Conservation (phyloP, 2,888 invertebrate species). For the Galerucella pusilla region DNA sequence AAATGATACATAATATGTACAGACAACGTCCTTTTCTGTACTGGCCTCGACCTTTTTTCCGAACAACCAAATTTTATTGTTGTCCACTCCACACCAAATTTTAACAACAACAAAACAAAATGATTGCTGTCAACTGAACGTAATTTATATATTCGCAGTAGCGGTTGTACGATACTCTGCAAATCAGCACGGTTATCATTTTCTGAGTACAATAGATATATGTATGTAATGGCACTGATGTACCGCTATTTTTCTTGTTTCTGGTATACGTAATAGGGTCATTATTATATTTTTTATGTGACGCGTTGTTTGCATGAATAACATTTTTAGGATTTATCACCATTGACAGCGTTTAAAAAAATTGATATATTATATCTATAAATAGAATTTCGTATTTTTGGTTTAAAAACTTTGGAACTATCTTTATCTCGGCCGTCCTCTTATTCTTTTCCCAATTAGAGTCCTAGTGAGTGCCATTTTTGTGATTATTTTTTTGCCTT, state of each 20-base stretch:
- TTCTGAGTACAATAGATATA: constrained; percentile 13
- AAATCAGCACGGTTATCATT: constrained; percentile 16
- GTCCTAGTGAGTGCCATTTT: too few species aligned
- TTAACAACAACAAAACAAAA: constrained; percentile 13
- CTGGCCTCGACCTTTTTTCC: neutral
- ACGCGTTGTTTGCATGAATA: neutral
- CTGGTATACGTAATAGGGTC: neutral
- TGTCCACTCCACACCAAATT: constrained; percentile 19
- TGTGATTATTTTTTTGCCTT: too few species aligned
- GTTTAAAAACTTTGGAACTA: too few species aligned
- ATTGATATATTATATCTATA: too few species aligned
- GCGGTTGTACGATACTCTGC: constrained; percentile 9
- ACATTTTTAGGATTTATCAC: neutral
- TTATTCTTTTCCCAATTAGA: too few species aligned
- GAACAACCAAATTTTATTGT: constrained; percentile 20
- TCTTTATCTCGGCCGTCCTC: too few species aligned
- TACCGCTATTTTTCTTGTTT: constrained; percentile 3
- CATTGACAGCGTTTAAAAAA: too few species aligned
- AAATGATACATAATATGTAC: too few species aligned
- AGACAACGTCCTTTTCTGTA: too few species aligned
- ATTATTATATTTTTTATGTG: neutral
- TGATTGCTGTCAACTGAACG: constrained; percentile 10
- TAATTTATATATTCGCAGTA: constrained; percentile 11
- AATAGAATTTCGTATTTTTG: too few species aligned
- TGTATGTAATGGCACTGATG: constrained; percentile 5